phyloP scores from a whole-genome alignment of 2,797 vertebrate genomes.

The Labroides dimidiatus region DNA sequence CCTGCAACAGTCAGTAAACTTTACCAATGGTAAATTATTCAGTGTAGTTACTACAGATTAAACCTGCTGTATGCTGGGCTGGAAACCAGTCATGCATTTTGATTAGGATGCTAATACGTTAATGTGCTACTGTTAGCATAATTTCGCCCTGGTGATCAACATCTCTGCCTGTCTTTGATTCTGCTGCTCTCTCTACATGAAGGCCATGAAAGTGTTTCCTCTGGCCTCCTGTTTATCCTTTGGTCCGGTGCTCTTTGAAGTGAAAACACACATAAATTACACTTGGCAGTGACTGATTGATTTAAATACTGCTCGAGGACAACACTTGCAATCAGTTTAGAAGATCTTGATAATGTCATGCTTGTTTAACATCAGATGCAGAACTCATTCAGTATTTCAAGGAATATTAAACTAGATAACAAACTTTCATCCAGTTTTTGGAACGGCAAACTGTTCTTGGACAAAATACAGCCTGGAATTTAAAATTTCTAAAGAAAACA shows the following conservation, averaged over 20 bases:
- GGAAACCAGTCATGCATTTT: constrained; percentile 58
- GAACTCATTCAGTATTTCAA: constrained; percentile 52
- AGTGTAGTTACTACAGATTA: not conserved
- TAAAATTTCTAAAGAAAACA: not conserved
- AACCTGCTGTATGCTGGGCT: constrained; percentile 49
- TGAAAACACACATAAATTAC: constrained; percentile 69
- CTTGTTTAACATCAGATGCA: constrained; percentile 67
- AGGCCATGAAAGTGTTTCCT: constrained; percentile 59
- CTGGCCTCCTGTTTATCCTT: constrained; percentile 55
- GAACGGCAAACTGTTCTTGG: not conserved
- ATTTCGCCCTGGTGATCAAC: constrained; percentile 70
- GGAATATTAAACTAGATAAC: not conserved
- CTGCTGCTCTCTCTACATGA: constrained; percentile 46
- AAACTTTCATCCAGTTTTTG: not conserved
- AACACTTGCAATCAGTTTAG: constrained; percentile 69
- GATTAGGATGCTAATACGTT: constrained; percentile 83
- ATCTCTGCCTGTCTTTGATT: constrained; percentile 75
- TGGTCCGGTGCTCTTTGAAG: constrained; percentile 71
- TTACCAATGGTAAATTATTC: not conserved
- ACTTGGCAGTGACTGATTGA: constrained; percentile 72
- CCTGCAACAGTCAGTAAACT: not conserved
- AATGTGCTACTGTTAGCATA: constrained; percentile 84
- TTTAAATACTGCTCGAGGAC: constrained; percentile 72
- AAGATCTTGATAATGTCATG: constrained; percentile 68
- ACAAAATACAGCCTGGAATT: not conserved